Percentiles rank a stretch among this genome's conserved stretches.
phyloP scores from a whole-genome alignment of 2,888 invertebrate genomes.

The Lampropteryx suffumata region DNA sequence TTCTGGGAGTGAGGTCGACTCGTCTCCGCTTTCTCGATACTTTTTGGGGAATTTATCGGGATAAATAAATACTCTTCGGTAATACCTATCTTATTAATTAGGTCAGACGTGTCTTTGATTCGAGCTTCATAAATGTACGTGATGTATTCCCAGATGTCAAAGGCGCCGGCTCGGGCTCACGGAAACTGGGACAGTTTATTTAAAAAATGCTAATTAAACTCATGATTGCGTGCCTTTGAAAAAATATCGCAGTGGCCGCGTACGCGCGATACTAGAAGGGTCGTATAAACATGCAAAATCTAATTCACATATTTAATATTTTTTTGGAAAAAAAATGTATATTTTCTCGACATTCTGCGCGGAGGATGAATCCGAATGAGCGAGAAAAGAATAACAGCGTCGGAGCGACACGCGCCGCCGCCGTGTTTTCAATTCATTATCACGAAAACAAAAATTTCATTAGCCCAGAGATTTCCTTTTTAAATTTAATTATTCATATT shows the following conservation, averaged over 20 bases:
- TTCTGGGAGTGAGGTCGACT: slow-evolving; percentile 43
- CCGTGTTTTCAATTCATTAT: slow-evolving; percentile 83
- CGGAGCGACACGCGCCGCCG: slow-evolving; percentile 54
- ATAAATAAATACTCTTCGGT: slow-evolving; percentile 8
- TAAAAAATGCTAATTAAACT: slow-evolving; percentile 51
- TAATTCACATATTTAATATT: slow-evolving; percentile 69
- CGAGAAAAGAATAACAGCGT: slow-evolving; percentile 76
- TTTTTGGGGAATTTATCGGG: slow-evolving; percentile 17
- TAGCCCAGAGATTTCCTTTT: slow-evolving; percentile 80
- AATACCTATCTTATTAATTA: slow-evolving; percentile 15
- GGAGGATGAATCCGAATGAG: slow-evolving; percentile 76
- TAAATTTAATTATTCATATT: slow-evolving; percentile 83
- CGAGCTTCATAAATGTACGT: slow-evolving; percentile 24
- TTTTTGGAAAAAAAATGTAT: slow-evolving; percentile 51
- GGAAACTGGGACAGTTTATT: slow-evolving; percentile 37
- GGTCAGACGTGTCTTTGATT: slow-evolving; percentile 26
- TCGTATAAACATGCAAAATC: slow-evolving; percentile 66
- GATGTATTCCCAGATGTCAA: slow-evolving; percentile 30
- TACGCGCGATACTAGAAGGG: slow-evolving; percentile 53
- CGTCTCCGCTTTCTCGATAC: slow-evolving; percentile 3
- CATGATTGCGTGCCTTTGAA: slow-evolving; percentile 48
- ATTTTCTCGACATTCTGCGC: slow-evolving; percentile 59
- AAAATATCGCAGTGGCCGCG: slow-evolving; percentile 46
- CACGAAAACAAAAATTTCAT: slow-evolving; percentile 82
- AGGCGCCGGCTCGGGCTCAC: slow-evolving; percentile 17